phyloP scores from a whole-genome alignment of 2,888 invertebrate genomes.

The Synergus gifuensis region DNA sequence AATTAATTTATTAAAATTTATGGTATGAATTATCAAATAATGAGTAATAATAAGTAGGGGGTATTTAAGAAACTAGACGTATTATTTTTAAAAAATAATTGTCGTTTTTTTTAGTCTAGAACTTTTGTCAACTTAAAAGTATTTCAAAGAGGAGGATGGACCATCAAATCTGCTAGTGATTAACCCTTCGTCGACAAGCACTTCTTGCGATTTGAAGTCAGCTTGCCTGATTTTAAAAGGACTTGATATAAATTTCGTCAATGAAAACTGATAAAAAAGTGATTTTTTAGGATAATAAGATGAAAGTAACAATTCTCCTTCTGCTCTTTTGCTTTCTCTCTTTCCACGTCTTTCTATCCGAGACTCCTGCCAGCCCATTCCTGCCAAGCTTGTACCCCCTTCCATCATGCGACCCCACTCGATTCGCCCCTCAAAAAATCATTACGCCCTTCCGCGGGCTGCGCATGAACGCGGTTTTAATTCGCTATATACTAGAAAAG shows the following conservation, averaged over 20 bases:
- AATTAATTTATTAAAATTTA: too few relatives aligned
- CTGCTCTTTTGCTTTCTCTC: constrained; percentile 49
- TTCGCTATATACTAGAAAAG: constrained; percentile 75
- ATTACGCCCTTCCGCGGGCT: constrained; percentile 87
- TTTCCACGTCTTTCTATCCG: constrained; percentile 53
- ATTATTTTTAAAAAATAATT: too few relatives aligned
- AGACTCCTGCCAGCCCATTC: constrained; percentile 59
- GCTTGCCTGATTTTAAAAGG: too few relatives aligned
- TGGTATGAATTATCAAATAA: too few relatives aligned
- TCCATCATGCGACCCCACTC: constrained; percentile 83
- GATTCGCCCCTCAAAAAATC: constrained; percentile 92
- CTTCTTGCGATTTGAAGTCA: too few relatives aligned
- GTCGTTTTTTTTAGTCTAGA: too few relatives aligned
- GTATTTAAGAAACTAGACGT: too few relatives aligned
- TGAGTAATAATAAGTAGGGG: too few relatives aligned
- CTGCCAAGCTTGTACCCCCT: constrained; percentile 58
- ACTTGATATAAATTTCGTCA: background rate
- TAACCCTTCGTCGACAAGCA: too few relatives aligned
- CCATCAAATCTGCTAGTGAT: too few relatives aligned
- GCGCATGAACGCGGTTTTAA: constrained; percentile 84
- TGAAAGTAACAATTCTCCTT: constrained; percentile 39
- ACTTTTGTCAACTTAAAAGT: too few relatives aligned
- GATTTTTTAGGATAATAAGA: constrained; percentile 30
- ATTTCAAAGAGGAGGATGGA: too few relatives aligned
- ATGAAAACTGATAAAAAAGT: background rate